Evolutionary conservation across 2,888 invertebrate genomes (phyloP).

Genomic region (Brachyptera putata): DNA sequence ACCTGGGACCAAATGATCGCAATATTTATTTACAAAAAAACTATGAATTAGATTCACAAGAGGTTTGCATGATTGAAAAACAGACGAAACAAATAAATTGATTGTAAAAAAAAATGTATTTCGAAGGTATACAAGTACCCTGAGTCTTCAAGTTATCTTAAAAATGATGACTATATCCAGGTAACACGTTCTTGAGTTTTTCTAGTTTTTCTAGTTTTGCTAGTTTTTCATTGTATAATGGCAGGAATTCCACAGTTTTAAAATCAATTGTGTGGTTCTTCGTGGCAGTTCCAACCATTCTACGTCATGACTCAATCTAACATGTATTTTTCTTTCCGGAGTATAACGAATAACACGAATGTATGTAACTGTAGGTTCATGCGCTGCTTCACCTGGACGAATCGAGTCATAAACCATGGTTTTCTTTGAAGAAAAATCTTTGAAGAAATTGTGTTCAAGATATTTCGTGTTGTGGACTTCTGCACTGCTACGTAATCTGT

Average conservation of each 20-base stretch:
- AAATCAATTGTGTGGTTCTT: background rate
- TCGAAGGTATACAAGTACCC: too few species aligned
- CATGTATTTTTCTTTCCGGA: background rate
- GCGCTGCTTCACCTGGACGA: constrained; percentile 34
- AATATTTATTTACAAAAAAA: too few species aligned
- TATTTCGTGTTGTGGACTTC: background rate
- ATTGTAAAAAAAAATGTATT: too few species aligned
- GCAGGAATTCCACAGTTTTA: background rate
- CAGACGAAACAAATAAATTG: too few species aligned
- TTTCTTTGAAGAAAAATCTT: constrained; percentile 6
- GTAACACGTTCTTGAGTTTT: constrained; percentile 30
- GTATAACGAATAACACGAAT: constrained; percentile 32
- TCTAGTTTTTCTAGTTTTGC: constrained; percentile 32
- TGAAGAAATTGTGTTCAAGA: background rate
- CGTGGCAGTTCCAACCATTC: constrained; percentile 18
- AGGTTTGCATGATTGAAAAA: too few species aligned
- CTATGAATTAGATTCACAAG: too few species aligned
- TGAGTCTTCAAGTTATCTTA: constrained; percentile 28
- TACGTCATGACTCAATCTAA: background rate
- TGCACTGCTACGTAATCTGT: constrained; percentile 26
- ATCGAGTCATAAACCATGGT: constrained; percentile 29
- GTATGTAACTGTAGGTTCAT: constrained; percentile 35
- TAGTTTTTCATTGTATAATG: background rate
- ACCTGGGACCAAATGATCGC: too few species aligned
- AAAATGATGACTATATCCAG: constrained; percentile 29